A percentile compares a stretch with the other conserved stretches of the same genome.
These are phyloP conservation scores for Eristalinus sepulchralis DNA, from an alignment of 2,888 invertebrate genomes.

Conservation along the genomic window DNA sequence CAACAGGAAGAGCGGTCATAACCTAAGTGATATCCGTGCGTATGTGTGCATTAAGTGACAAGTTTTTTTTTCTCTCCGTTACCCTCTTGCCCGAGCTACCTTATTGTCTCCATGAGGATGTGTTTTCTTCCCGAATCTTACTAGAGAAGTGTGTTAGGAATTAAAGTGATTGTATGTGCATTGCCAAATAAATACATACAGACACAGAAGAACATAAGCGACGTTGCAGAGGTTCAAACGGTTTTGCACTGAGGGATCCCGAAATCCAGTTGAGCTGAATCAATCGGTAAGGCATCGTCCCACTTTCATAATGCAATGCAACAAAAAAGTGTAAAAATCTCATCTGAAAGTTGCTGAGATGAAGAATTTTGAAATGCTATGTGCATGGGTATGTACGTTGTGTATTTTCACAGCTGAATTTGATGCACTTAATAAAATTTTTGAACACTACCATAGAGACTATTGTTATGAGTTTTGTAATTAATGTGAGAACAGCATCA, in stretches of 20 bases:
- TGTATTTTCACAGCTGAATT: not conserved
- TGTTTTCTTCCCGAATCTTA: slow-evolving; percentile 51
- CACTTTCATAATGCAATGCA: slow-evolving; percentile 42
- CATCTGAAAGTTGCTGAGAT: not conserved
- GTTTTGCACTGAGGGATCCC: slow-evolving; percentile 57
- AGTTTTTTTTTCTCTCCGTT: slow-evolving; percentile 39
- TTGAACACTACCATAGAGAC: slow-evolving; percentile 26
- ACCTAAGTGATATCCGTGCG: slow-evolving; percentile 26
- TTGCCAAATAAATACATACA: not conserved
- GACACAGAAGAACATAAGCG: not conserved
- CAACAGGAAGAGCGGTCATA: slow-evolving; percentile 47
- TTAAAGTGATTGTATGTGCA: slow-evolving; percentile 25
- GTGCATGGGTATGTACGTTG: not conserved
- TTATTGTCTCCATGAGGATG: slow-evolving; percentile 17
- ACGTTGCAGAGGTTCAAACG: slow-evolving; percentile 62
- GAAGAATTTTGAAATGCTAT: not conserved
- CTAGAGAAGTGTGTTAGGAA: slow-evolving; percentile 42
- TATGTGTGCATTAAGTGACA: slow-evolving; percentile 38
- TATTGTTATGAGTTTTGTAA: slow-evolving; percentile 55
- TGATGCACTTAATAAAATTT: slow-evolving; percentile 3
- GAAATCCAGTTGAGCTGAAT: slow-evolving; percentile 45
- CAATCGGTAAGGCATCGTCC: slow-evolving; percentile 57
- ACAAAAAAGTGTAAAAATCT: not conserved
- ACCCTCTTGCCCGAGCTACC: slow-evolving; percentile 47
- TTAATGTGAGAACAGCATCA: slow-evolving; percentile 51